These are phyloP conservation scores for Cephus rjabovi DNA, from an alignment of 2,888 invertebrate species.

Conservation along the genomic window DNA sequence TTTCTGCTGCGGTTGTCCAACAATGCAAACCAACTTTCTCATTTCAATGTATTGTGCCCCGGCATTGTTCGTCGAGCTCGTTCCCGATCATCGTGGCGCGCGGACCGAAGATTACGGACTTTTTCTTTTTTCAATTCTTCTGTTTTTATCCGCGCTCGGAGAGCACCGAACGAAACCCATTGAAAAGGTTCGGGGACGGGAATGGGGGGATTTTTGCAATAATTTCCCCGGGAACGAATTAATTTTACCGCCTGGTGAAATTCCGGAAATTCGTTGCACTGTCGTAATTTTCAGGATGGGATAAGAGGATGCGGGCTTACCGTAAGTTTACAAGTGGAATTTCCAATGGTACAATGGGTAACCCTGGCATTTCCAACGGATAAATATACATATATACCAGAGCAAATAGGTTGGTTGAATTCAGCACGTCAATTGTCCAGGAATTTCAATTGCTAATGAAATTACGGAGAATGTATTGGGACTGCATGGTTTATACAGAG, in stretches of 20 bases:
- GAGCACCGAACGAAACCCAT: too few species aligned
- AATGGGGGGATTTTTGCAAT: neutral
- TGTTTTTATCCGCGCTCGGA: neutral
- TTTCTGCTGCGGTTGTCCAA: conserved; percentile 48
- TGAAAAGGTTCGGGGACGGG: neutral
- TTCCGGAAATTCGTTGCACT: conserved; percentile 29
- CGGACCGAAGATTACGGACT: neutral
- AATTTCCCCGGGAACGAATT: neutral
- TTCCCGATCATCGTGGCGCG: conserved; percentile 38
- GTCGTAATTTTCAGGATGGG: neutral
- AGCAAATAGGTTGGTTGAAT: neutral
- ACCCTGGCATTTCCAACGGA: neutral
- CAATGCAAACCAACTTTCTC: conserved; percentile 64
- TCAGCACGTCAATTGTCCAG: neutral
- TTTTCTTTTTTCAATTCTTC: neutral
- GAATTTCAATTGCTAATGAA: conserved; percentile 45
- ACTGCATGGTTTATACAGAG: conserved; percentile 12
- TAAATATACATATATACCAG: neutral
- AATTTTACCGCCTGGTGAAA: neutral
- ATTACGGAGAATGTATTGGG: conserved; percentile 38
- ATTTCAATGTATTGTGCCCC: conserved; percentile 59
- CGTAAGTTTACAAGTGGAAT: neutral
- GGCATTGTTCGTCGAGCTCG: conserved; percentile 50
- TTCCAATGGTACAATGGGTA: neutral
- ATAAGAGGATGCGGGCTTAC: neutral